Percentiles rank a stretch among this genome's conserved stretches.
Evolutionary conservation across 2,888 invertebrate genomes (phyloP).

Genomic region (Ochropleura leucogaster): DNA sequence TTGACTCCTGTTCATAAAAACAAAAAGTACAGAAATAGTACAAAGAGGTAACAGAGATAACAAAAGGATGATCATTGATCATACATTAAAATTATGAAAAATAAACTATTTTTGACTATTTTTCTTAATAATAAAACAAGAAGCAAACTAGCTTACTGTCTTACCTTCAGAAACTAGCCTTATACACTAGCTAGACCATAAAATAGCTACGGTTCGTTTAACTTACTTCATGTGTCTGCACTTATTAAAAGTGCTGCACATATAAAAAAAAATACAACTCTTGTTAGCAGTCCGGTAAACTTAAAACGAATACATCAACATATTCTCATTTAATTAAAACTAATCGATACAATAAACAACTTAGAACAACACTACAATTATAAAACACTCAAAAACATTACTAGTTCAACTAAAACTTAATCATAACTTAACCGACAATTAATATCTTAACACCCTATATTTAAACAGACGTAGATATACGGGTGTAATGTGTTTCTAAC

Average conservation of each 20-base stretch:
- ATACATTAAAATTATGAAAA: too few species aligned
- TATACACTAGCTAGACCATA: neutral
- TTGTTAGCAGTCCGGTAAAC: neutral
- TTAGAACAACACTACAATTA: slow-evolving; percentile 24
- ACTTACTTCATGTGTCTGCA: neutral
- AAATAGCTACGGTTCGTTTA: neutral
- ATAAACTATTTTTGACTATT: too few species aligned
- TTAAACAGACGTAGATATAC: slow-evolving; percentile 37
- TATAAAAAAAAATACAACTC: neutral
- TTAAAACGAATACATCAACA: neutral
- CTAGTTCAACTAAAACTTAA: slow-evolving; percentile 13
- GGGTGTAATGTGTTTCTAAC: slow-evolving; percentile 42
- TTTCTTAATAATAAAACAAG: too few species aligned
- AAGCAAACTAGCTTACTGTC: neutral
- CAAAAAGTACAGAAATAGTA: too few species aligned
- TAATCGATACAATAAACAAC: slow-evolving; percentile 16
- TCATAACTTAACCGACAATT: slow-evolving; percentile 24
- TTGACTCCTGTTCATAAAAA: too few species aligned
- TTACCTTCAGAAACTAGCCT: neutral
- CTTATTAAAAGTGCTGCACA: too few species aligned
- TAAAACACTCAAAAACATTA: slow-evolving; percentile 33
- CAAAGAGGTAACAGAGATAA: too few species aligned
- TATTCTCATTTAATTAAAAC: neutral
- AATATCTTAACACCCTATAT: slow-evolving; percentile 24
- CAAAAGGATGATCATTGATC: too few species aligned